Evolutionary conservation across 2,888 invertebrate genomes (phyloP), one percentile per base, ranked within the genome.

Genomic region (Drosophila siamana): DNA sequence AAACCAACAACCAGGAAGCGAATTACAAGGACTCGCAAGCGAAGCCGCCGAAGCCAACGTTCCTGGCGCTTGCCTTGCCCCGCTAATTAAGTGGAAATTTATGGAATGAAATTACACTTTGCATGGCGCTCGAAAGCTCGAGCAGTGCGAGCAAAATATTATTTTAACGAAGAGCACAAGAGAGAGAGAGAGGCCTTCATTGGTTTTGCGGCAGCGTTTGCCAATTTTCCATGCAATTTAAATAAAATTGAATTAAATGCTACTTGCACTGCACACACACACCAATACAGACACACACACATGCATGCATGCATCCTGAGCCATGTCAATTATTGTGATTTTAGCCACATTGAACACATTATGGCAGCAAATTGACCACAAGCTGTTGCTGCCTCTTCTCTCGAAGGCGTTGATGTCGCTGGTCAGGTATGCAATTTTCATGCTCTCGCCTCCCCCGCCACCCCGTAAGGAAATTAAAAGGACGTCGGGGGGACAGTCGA

Each of bases 61-160:
- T n/a, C n/a, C n/a, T n/a, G n/a, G n/a, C n/a, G n/a, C n/a, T n/a
- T 7, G 9, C 2, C 15, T 33, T n/a, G 54, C 40, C 47, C 46
- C 72, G 70, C 86, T 84, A 86, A 85, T 85, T 85, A 85, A 85
- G 78, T 81, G 84, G 86, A 84, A 86, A 86, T 81, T 84, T 86
- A 83, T 81, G 84, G 80, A 75, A 75, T 75, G 74, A 84, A 84
- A 81, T 86, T 81, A 75, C 73, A 75, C 68, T 71, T 69, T 65
- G 67, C 69, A 62, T 30, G 65, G 26, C 33, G 44, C 40, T 43
- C 44, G 11, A 9, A 30, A 30, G 66, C 64, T 65, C 50, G 54
- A 78, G 75, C 76, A 70, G 78, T 80, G 47, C 63, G 13, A 48
- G 63, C 71, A 69, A 83, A 86, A 86, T 86, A 78, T 80, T 69